These are phyloP conservation scores for Pinna nobilis DNA, from an alignment of 1,140 invertebrate species.

Conservation along the genomic window DNA sequence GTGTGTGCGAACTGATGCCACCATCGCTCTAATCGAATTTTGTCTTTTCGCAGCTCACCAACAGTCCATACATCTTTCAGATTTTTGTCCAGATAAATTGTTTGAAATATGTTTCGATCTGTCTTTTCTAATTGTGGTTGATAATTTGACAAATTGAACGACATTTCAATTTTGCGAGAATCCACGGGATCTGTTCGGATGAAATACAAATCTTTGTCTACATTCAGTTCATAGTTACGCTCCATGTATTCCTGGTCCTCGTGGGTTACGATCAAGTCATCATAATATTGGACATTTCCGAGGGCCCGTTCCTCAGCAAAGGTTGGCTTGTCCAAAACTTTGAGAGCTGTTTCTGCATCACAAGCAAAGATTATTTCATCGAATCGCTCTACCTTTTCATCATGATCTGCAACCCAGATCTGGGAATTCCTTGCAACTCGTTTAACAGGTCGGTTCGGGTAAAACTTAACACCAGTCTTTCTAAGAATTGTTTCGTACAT, in stretches of 20 bases:
- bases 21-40: constrained; percentile 57
- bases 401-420: constrained; percentile 51
- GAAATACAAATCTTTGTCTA: constrained; percentile 63
- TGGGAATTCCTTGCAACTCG: constrained; percentile 40
- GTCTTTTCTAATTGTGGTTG: constrained; percentile 63
- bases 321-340: constrained; percentile 52
- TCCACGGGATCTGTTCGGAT: constrained; percentile 57
- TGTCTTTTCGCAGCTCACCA: constrained; percentile 52
- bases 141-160: constrained; percentile 66
- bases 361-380: constrained; percentile 67
- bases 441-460: constrained; percentile 43
- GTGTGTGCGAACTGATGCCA: constrained; percentile 67
- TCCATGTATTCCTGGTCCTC: constrained; percentile 66
- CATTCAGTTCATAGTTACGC: constrained; percentile 61
- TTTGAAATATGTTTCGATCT: constrained; percentile 54
- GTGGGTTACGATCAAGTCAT: constrained; percentile 65
- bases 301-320: constrained; percentile 58
- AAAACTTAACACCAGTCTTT: constrained; percentile 47
- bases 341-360: constrained; percentile 64
- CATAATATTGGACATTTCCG: constrained; percentile 64
- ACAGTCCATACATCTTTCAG: constrained; percentile 52
- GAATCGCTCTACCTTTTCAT: constrained; percentile 48
- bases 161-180: constrained; percentile 63
- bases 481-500: constrained; percentile 63
- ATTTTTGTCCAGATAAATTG: constrained; percentile 63